A percentile compares a stretch with the other conserved stretches of the same genome.
phyloP scores from a whole-genome alignment of 2,888 invertebrate species.

The Phyto melanocephala region DNA sequence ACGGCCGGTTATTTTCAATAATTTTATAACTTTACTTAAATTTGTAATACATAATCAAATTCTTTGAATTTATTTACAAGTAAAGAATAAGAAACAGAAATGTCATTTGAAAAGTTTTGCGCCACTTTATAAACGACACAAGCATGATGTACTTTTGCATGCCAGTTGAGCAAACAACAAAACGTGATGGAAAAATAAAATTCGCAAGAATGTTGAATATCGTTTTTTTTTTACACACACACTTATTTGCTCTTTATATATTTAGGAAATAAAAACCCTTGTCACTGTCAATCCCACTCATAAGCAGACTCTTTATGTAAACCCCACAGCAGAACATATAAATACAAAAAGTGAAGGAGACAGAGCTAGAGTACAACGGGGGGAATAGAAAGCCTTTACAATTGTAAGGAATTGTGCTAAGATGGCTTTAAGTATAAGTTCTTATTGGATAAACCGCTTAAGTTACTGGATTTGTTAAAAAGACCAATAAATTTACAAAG shows the following conservation, averaged over 20 bases:
- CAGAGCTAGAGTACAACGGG: too few relatives aligned
- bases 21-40: too few relatives aligned
- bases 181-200: not conserved
- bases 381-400: too few relatives aligned
- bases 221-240: not conserved
- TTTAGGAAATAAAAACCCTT: conserved; percentile 39
- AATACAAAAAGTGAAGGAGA: not conserved
- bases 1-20: too few relatives aligned
- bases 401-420: conserved; percentile 1
- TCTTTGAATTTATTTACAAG: too few relatives aligned
- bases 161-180: conserved; percentile 33
- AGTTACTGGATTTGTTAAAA: conserved; percentile 7
- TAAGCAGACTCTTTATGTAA: conserved; percentile 50
- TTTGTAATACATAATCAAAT: too few relatives aligned
- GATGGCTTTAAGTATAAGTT: conserved; percentile 4
- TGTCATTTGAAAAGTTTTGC: conserved; percentile 19
- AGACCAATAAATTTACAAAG: not conserved
- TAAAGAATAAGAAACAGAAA: too few relatives aligned
- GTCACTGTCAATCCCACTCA: conserved; percentile 63
- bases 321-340: not conserved
- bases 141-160: conserved; percentile 9
- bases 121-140: conserved; percentile 50
- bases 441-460: conserved; percentile 41
- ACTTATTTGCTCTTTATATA: not conserved
- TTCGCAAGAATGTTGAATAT: conserved; percentile 29